Percentiles rank a stretch among this genome's conserved stretches.
These are phyloP conservation scores for Adineta ricciae DNA, from an alignment of 2,888 invertebrate genomes.

Conservation along the genomic window DNA sequence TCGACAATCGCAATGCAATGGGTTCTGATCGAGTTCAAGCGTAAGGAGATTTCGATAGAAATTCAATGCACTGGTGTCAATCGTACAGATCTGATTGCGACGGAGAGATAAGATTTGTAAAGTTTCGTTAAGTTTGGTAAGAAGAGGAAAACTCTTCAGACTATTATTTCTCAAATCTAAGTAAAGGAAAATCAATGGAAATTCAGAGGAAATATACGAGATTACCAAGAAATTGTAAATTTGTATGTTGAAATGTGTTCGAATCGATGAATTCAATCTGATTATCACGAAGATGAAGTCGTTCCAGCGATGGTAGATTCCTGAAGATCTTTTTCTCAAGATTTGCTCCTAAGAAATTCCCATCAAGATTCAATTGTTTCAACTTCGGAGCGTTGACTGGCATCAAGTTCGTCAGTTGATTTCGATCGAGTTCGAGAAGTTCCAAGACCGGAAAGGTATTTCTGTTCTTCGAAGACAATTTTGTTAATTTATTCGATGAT, in stretches of 20 bases:
- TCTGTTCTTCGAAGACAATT: background rate
- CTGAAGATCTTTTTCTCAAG: background rate
- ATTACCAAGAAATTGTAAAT: background rate
- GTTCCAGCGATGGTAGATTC: background rate
- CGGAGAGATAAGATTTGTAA: background rate
- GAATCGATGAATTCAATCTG: background rate
- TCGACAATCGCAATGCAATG: slow-evolving; percentile 15
- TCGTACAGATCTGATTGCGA: slow-evolving; percentile 14
- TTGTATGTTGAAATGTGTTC: background rate
- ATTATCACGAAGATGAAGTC: slow-evolving; percentile 13
- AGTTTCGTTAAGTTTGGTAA: background rate
- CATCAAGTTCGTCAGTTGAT: background rate
- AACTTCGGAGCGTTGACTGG: background rate
- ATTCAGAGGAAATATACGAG: background rate
- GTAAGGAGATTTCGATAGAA: background rate
- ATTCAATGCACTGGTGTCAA: background rate
- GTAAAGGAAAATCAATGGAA: background rate
- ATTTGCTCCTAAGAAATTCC: background rate
- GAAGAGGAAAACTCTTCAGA: background rate
- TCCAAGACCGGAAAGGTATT: background rate
- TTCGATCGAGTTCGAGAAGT: background rate
- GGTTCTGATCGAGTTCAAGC: slow-evolving; percentile 13
- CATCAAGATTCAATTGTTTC: slow-evolving; percentile 20
- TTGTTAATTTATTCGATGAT: slow-evolving; percentile 10
- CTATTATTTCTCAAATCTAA: slow-evolving; percentile 15